Conservation (phyloP, 2,888 invertebrate genomes). For the Hypsopygia costalis region DNA sequence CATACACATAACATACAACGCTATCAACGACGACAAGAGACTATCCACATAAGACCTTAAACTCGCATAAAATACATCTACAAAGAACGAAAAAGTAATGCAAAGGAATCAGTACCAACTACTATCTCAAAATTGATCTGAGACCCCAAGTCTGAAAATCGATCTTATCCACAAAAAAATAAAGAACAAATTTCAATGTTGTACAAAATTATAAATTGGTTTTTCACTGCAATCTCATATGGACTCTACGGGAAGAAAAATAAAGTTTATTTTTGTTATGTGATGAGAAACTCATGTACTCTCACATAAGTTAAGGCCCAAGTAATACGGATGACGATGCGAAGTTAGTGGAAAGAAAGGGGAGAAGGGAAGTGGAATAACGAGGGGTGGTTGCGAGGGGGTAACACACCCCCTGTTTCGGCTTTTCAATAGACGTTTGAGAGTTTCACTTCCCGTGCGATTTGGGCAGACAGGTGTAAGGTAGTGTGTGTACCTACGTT, state of each 20-base stretch:
- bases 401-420: slow-evolving; percentile 68
- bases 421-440: slow-evolving; percentile 78
- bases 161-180: slow-evolving; percentile 17
- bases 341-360: slow-evolving; percentile 78
- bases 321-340: slow-evolving; percentile 80
- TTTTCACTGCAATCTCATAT: slow-evolving; percentile 34
- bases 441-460: slow-evolving; percentile 53
- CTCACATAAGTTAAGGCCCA: slow-evolving; percentile 77
- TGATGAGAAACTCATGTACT: slow-evolving; percentile 36
- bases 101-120: slow-evolving; percentile 75
- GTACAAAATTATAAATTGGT: slow-evolving; percentile 50
- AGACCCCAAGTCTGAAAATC: slow-evolving; percentile 30
- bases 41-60: slow-evolving; percentile 74
- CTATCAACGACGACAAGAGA: slow-evolving; percentile 29
- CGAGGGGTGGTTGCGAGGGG: slow-evolving; percentile 48
- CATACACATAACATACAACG: slow-evolving; percentile 23
- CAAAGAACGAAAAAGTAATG: slow-evolving; percentile 79
- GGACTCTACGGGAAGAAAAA: neutral
- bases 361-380: slow-evolving; percentile 66
- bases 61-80: slow-evolving; percentile 75
- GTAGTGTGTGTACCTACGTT: neutral
- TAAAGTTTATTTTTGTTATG: slow-evolving; percentile 31
- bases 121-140: slow-evolving; percentile 78
- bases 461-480: slow-evolving; percentile 65
- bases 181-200: slow-evolving; percentile 36